phyloP scores from a whole-genome alignment of 2,113 vertebrate genomes.

The Alligator mississippiensis region DNA sequence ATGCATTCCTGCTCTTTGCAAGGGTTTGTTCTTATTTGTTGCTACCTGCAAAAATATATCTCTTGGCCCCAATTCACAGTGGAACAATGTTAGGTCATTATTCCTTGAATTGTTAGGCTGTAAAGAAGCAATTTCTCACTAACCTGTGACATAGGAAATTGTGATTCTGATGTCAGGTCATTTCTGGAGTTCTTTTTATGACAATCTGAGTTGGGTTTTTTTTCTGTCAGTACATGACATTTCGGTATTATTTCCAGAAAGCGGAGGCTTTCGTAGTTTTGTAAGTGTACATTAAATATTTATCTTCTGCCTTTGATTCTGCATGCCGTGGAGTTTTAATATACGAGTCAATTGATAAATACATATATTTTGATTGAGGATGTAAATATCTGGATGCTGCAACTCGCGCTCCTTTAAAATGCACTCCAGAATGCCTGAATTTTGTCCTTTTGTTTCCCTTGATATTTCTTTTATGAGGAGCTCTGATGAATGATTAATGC shows the following conservation, averaged over 20 bases:
- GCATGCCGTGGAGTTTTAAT: slow-evolving; percentile 48
- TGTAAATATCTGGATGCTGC: slow-evolving; percentile 50
- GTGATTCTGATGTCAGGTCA: slow-evolving; percentile 61
- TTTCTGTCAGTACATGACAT: slow-evolving; percentile 60
- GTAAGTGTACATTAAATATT: slow-evolving; percentile 45
- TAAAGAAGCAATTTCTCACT: slow-evolving; percentile 78
- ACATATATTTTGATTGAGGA: slow-evolving; percentile 61
- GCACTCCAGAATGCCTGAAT: slow-evolving; percentile 32
- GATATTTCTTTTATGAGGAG: slow-evolving; percentile 11
- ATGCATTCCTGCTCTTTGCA: slow-evolving; percentile 69
- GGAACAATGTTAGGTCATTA: slow-evolving; percentile 79
- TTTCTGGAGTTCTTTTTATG: slow-evolving; percentile 59
- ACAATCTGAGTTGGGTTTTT: slow-evolving; percentile 31
- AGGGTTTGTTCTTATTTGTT: slow-evolving; percentile 78
- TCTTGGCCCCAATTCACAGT: slow-evolving; percentile 78
- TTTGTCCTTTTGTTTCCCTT: slow-evolving; percentile 36
- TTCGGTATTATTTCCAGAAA: slow-evolving; percentile 62
- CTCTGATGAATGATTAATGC: slow-evolving; percentile 29
- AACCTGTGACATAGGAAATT: slow-evolving; percentile 60
- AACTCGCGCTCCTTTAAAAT: slow-evolving; percentile 8
- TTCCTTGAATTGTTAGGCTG: slow-evolving; percentile 79
- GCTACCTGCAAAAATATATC: slow-evolving; percentile 80
- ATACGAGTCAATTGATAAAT: slow-evolving; percentile 49
- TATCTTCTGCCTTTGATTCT: slow-evolving; percentile 58
- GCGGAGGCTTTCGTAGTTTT: slow-evolving; percentile 53